Evolutionary conservation across 2,113 vertebrate species (phyloP).

Genomic region (Strigops habroptila): DNA sequence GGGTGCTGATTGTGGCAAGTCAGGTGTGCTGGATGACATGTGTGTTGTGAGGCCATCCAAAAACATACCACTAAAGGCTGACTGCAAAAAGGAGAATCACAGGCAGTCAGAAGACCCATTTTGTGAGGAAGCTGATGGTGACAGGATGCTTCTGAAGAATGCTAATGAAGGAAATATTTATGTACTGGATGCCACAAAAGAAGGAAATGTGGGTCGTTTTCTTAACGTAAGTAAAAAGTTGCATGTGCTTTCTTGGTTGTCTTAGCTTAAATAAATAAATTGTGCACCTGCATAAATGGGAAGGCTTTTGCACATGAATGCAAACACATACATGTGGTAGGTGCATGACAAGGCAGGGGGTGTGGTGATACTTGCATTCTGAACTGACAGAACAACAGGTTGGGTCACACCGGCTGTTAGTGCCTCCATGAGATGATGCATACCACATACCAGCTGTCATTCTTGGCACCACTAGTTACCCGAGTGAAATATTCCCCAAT

Average conservation of each 20-base stretch:
- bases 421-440: not conserved
- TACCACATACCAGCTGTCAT: not conserved
- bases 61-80: not conserved
- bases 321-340: not conserved
- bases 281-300: not conserved
- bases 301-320: not conserved
- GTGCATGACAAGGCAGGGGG: not conserved
- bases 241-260: not conserved
- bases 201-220: conserved; percentile 94
- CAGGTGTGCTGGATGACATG: not conserved
- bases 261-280: not conserved
- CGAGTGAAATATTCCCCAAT: not conserved
- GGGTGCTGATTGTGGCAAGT: not conserved
- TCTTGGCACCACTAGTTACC: not conserved
- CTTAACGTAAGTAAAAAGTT: conserved; percentile 82
- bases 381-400: not conserved
- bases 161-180: conserved; percentile 51
- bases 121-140: conserved; percentile 5
- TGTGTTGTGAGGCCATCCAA: not conserved
- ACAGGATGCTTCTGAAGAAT: not conserved
- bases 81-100: not conserved
- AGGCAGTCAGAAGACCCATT: not conserved
- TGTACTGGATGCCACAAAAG: conserved; percentile 86
- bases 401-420: rapidly evolving
- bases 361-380: not conserved